Evolutionary conservation across 2,113 vertebrate genomes (phyloP), one percentile per base, ranked within the genome.

Genomic region (Lepus americanus): DNA sequence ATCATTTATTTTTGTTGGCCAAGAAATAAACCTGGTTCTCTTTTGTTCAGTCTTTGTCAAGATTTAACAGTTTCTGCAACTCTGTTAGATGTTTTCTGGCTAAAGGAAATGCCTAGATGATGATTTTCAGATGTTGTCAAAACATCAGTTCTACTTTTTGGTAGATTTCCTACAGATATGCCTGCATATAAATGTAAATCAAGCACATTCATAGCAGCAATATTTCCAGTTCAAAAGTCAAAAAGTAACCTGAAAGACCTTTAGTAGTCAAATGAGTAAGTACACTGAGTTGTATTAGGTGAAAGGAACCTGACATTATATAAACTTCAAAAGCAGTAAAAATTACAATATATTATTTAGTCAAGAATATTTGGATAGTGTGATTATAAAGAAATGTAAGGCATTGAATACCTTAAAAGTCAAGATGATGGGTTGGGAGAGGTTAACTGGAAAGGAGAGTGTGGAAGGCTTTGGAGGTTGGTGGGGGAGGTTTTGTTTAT

Each of bases 11-110:
- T 87, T 44, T 94, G 85, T 85, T 53, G 95, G 11, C 33, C 16
- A 77, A 67, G 55, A 95, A 94, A 67, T 87, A 88, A 91, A 83
- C n/a, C 69, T 90, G 73, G 33, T 90, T 95, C 8, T 76, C n/a
- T 90, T 91, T 44, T 73, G 8, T 81, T 94, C 20, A 33, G 6
- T 88, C 87, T 95, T 94, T 74, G 19, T 49, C 9, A 80, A 63
- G 20, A 90, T 83, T 84, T 61, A 25, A 33, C n/a, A 44, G 19
- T 44, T 87, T 89, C 82, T 92, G 2, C 39, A 87, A 64, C 19
- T 96, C n/a, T 9, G 2, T 77, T 9, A 51, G 33, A 36, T 44
- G 74, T 94, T 95, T 86, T 86, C 36, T 86, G 33, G 67, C 55
- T 86, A 51, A 83, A 83, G 69, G 33, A 82, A 94, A 55, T 84